Percentiles rank a stretch among this genome's conserved stretches.
Evolutionary conservation across 2,113 vertebrate species (phyloP).

Genomic region (Lasiurus cinereus): DNA sequence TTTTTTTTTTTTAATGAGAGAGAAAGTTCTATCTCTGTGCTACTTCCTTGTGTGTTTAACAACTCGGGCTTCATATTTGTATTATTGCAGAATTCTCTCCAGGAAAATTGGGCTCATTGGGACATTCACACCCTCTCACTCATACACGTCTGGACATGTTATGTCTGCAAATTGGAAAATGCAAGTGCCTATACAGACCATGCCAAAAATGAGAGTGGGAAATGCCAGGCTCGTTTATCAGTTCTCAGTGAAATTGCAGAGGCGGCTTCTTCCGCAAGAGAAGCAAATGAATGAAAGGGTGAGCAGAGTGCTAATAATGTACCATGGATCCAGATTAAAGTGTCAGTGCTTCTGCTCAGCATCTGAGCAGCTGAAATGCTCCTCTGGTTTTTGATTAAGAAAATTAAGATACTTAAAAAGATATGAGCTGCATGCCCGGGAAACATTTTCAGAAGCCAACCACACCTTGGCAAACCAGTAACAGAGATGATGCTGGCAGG

Average conservation of each 20-base stretch:
- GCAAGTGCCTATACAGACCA: conserved; percentile 63
- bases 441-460: conserved; percentile 12
- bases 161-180: conserved; percentile 78
- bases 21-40: background rate
- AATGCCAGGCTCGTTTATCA: conserved; percentile 72
- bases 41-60: conserved; percentile 18
- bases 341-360: conserved; percentile 49
- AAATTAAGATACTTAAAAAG: conserved; percentile 46
- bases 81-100: conserved; percentile 41
- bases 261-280: conserved; percentile 31
- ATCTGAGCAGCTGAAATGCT: conserved; percentile 50
- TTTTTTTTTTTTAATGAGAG: conserved; percentile 16
- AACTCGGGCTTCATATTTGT: background rate
- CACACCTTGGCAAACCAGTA: background rate
- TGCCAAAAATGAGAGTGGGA: conserved; percentile 57
- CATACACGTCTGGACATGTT: conserved; percentile 76
- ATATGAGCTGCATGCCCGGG: background rate
- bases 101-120: conserved; percentile 66
- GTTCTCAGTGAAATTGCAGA: conserved; percentile 49
- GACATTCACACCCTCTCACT: conserved; percentile 55
- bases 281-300: conserved; percentile 75
- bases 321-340: conserved; percentile 45
- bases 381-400: conserved; percentile 68
- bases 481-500: background rate
- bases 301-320: conserved; percentile 61